phyloP scores from a whole-genome alignment of 2,113 vertebrate species.

The Aspidoscelis tigris region DNA sequence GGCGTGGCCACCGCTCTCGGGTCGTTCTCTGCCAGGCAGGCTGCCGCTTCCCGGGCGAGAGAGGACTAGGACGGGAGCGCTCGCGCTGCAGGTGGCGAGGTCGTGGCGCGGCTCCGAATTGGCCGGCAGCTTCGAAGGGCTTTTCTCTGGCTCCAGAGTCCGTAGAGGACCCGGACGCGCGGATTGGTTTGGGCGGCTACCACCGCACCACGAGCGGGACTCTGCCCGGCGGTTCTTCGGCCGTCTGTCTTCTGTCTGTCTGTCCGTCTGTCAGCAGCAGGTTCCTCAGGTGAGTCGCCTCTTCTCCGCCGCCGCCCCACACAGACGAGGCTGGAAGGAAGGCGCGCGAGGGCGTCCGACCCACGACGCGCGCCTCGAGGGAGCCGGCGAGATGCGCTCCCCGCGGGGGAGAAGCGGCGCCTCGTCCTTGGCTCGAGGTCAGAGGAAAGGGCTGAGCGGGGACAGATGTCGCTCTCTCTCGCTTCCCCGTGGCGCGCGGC shows the following conservation, averaged over 20 bases:
- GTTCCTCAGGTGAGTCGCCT: slow-evolving; percentile 68
- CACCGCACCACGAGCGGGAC: slow-evolving; percentile 12
- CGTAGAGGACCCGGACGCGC: background rate
- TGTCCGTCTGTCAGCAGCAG: background rate
- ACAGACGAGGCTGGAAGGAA: accelerated
- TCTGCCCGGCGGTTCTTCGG: background rate
- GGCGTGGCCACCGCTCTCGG: slow-evolving; percentile 30
- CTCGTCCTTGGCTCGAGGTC: slow-evolving; percentile 80
- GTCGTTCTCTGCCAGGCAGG: slow-evolving; percentile 51
- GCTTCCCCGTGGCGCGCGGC: background rate
- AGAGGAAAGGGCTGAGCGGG: slow-evolving; percentile 45
- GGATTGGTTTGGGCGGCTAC: too few relatives aligned
- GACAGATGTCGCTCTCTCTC: slow-evolving; percentile 25
- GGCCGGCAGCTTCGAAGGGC: background rate
- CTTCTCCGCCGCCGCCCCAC: background rate
- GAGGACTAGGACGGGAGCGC: slow-evolving; percentile 41
- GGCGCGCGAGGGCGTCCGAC: background rate
- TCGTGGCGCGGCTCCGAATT: slow-evolving; percentile 24
- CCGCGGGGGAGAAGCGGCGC: slow-evolving; percentile 7
- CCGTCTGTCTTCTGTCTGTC: background rate
- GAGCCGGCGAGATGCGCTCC: slow-evolving; percentile 12
- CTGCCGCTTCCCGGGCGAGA: background rate
- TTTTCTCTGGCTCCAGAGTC: too few relatives aligned
- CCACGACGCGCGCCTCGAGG: background rate
- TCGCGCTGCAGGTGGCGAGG: slow-evolving; percentile 77